phyloP scores from a whole-genome alignment of 2,888 invertebrate genomes.

The Selenia dentaria region DNA sequence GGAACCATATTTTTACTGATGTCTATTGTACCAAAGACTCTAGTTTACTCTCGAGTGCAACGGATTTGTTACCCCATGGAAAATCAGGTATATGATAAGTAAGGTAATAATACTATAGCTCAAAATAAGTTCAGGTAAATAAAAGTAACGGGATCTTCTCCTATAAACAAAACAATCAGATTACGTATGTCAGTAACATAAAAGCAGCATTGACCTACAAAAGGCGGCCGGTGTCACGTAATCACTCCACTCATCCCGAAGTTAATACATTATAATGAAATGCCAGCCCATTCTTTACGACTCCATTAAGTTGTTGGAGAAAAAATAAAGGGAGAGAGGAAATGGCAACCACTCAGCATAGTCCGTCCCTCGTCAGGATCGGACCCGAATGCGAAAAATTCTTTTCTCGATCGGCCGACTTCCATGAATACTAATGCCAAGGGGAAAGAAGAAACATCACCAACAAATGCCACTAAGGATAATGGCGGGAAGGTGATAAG shows the following conservation, averaged over 20 bases:
- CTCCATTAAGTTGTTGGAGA: conserved; percentile 77
- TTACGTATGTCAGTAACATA: conserved; percentile 17
- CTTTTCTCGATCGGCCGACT: conserved; percentile 80
- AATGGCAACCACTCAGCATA: conserved; percentile 74
- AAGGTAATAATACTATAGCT: no score
- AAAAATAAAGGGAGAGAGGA: conserved; percentile 73
- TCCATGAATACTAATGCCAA: conserved; percentile 80
- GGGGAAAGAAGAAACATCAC: conserved; percentile 58
- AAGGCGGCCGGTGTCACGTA: conserved; percentile 41
- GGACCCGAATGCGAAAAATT: conserved; percentile 71
- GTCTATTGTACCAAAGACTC: no score
- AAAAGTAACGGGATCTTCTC: no score
- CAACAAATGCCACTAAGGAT: conserved; percentile 63
- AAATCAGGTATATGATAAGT: no score
- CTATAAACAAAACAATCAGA: no score
- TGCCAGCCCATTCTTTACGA: conserved; percentile 72
- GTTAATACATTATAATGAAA: conserved; percentile 76
- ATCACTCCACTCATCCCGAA: conserved; percentile 53
- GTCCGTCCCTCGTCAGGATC: conserved; percentile 71
- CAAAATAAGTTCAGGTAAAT: no score
- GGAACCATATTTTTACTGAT: no score
- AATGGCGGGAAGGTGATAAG: conserved; percentile 53
- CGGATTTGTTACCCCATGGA: no score
- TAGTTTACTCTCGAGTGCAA: no score
- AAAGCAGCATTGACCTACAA: conserved; percentile 28